Percentiles rank a stretch among this genome's conserved stretches.
Evolutionary conservation across 2,113 vertebrate species (phyloP).

Genomic region (Scortum barcoo): DNA sequence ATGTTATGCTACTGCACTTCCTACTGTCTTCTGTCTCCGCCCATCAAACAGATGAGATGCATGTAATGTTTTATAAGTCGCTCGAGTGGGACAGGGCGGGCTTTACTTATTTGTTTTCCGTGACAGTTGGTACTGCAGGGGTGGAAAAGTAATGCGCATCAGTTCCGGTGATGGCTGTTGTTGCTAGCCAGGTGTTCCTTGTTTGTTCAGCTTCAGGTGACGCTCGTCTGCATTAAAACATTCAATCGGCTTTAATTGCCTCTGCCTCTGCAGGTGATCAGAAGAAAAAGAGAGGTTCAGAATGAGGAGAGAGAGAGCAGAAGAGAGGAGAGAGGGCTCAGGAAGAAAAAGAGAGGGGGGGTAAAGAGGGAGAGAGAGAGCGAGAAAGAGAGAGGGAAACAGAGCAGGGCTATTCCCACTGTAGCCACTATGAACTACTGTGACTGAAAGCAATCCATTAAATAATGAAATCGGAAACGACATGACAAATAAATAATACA

Average conservation of each 20-base stretch:
- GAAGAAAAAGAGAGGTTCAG: no score
- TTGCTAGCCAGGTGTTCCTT: slow-evolving; percentile 80
- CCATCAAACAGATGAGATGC: background rate
- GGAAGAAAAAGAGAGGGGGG: background rate
- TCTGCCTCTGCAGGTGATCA: slow-evolving; percentile 60
- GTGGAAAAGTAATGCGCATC: slow-evolving; percentile 46
- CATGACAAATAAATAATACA: slow-evolving; percentile 21
- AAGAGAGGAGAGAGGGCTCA: no score
- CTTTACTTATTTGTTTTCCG: slow-evolving; percentile 21
- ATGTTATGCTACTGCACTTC: slow-evolving; percentile 3
- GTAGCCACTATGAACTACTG: slow-evolving; percentile 7
- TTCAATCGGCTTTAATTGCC: slow-evolving; percentile 71
- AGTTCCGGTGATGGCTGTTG: slow-evolving; percentile 61
- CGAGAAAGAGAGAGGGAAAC: background rate
- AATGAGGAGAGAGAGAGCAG: no score
- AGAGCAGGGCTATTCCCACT: background rate
- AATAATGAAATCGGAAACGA: slow-evolving; percentile 28
- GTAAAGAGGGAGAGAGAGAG: no score
- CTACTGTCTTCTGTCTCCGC: background rate
- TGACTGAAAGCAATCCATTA: slow-evolving; percentile 13
- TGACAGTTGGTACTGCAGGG: slow-evolving; percentile 28
- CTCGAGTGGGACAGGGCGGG: no score
- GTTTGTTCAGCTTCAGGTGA: slow-evolving; percentile 83
- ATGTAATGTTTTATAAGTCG: background rate
- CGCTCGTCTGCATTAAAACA: slow-evolving; percentile 77